Evolutionary conservation across 2,888 invertebrate species (phyloP).

Genomic region (Pristionchus arcanus): DNA sequence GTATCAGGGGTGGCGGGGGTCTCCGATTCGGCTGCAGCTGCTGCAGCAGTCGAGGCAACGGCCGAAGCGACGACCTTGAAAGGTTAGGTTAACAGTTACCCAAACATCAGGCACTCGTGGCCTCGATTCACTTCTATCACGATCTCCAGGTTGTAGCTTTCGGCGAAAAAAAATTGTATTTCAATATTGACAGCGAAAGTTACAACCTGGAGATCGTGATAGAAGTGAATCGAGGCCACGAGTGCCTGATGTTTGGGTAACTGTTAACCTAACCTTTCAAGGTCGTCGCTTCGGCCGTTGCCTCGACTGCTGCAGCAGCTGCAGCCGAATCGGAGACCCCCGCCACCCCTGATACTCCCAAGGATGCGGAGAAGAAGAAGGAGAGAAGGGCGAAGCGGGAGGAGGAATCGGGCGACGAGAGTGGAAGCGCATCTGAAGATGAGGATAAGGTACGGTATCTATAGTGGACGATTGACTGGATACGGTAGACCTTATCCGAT

Average conservation of each 20-base stretch:
- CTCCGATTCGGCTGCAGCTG: constrained; percentile 11
- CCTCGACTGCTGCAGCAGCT: constrained; percentile 36
- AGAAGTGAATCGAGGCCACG: too few species aligned
- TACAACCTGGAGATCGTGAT: too few species aligned
- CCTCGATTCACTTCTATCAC: too few species aligned
- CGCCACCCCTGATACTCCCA: constrained; percentile 58
- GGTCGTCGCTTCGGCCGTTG: constrained; percentile 28
- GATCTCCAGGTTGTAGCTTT: too few species aligned
- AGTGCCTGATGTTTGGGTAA: too few species aligned
- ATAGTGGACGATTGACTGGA: too few species aligned
- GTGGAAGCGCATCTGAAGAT: constrained; percentile 13
- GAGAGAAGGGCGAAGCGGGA: constrained; percentile 42
- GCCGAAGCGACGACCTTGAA: neutral
- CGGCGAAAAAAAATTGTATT: too few species aligned
- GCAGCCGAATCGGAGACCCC: constrained; percentile 1
- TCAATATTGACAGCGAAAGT: too few species aligned
- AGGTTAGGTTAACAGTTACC: neutral
- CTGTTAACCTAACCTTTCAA: neutral
- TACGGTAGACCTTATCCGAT: neutral
- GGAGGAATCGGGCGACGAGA: constrained; percentile 26
- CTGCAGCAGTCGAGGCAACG: constrained; percentile 36
- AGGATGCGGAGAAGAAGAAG: constrained; percentile 59
- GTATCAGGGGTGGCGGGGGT: constrained; percentile 55
- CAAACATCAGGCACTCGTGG: too few species aligned
- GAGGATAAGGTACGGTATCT: constrained; percentile 50